Conservation (phyloP, 2,113 vertebrate genomes). For the Larimichthys crocea region DNA sequence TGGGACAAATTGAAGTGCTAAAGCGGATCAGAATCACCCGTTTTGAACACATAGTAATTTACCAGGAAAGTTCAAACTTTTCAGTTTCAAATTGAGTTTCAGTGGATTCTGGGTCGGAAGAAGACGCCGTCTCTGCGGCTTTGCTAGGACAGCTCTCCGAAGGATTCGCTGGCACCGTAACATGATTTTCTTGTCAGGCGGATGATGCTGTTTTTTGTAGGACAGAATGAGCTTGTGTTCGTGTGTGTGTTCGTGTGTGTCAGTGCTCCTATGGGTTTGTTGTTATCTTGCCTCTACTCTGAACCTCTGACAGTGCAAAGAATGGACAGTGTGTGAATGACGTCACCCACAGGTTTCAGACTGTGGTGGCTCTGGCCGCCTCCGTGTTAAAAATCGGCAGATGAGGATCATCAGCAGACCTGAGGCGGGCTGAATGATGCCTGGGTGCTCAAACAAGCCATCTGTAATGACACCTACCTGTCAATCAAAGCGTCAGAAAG, state of each 20-base stretch:
- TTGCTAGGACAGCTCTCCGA: slow-evolving; percentile 58
- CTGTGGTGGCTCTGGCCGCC: no score
- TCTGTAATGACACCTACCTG: no score
- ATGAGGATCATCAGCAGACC: no score
- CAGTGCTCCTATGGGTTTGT: background rate
- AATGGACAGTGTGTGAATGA: no score
- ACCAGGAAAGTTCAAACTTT: background rate
- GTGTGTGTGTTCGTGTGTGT: slow-evolving; percentile 12
- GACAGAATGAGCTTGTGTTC: slow-evolving; percentile 42
- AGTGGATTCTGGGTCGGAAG: slow-evolving; percentile 42
- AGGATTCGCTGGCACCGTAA: slow-evolving; percentile 56
- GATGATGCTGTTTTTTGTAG: slow-evolving; percentile 42
- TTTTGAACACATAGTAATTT: slow-evolving; percentile 12
- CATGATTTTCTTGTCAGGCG: slow-evolving; percentile 47
- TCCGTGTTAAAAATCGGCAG: no score
- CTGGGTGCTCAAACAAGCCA: no score
- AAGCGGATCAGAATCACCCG: slow-evolving; percentile 33
- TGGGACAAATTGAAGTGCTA: slow-evolving; percentile 5
- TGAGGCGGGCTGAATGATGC: no score
- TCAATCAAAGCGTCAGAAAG: no score
- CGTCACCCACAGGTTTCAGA: no score
- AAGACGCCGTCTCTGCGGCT: slow-evolving; percentile 41
- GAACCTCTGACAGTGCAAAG: slow-evolving; percentile 1
- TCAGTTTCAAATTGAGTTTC: slow-evolving; percentile 3
- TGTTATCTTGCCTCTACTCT: slow-evolving; percentile 14